Conservation (phyloP, 2,888 invertebrate genomes). For the Drosophila testacea region DNA sequence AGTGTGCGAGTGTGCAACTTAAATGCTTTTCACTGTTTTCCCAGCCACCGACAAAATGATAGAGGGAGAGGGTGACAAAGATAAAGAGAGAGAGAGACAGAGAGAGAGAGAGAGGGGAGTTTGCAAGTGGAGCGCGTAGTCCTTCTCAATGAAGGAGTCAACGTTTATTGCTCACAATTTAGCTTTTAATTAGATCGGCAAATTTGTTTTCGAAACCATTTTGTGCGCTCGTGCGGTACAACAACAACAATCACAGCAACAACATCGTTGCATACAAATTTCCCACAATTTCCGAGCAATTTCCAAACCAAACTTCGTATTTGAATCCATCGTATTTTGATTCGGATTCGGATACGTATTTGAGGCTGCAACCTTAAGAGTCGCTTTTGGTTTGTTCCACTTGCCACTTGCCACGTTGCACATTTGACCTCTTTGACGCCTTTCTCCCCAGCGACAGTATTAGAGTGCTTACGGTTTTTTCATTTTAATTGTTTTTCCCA, state of each 20-base stretch:
- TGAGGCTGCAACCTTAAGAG: background rate
- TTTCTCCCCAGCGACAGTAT: slow-evolving; percentile 21
- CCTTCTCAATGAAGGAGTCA: slow-evolving; percentile 35
- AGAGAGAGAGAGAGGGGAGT: background rate
- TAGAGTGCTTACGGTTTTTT: slow-evolving; percentile 72
- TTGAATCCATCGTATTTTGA: slow-evolving; percentile 3
- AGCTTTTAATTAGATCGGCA: slow-evolving; percentile 78
- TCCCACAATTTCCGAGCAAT: slow-evolving; percentile 32
- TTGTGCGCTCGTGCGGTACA: slow-evolving; percentile 55
- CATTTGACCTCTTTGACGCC: slow-evolving; percentile 1
- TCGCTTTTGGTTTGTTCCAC: slow-evolving; percentile 8
- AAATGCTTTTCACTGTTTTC: slow-evolving; percentile 75
- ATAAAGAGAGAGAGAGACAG: background rate
- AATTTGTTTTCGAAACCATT: slow-evolving; percentile 73
- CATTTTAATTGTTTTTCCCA: slow-evolving; percentile 70
- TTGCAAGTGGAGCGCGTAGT: background rate
- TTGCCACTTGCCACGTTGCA: background rate
- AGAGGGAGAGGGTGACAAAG: background rate
- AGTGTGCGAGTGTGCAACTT: slow-evolving; percentile 47
- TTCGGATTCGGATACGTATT: background rate
- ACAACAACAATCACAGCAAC: slow-evolving; percentile 17
- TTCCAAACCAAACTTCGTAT: slow-evolving; percentile 22
- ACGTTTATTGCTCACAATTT: slow-evolving; percentile 76
- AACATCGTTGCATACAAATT: slow-evolving; percentile 48
- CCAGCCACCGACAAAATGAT: slow-evolving; percentile 13